phyloP scores from a whole-genome alignment of 2,888 invertebrate species.

The Noctua fimbriata region DNA sequence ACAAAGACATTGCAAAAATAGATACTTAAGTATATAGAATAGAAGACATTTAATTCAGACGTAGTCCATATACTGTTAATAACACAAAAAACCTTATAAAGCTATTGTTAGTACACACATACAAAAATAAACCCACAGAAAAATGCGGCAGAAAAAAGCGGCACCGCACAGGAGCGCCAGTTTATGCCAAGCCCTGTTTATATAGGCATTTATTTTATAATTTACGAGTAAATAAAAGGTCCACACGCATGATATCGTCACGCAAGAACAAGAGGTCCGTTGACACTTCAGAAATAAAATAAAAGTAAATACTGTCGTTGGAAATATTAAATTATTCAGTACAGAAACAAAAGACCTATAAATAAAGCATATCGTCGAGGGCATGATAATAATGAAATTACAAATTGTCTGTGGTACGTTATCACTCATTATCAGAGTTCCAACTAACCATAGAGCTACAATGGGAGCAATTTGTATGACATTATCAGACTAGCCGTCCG shows the following conservation, averaged over 20 bases:
- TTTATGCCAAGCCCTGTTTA: too few relatives aligned
- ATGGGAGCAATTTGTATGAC: slow-evolving; percentile 57
- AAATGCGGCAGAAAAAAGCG: too few relatives aligned
- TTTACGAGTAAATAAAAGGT: not conserved
- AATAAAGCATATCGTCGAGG: slow-evolving; percentile 51
- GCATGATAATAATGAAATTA: slow-evolving; percentile 62
- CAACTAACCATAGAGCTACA: slow-evolving; percentile 67
- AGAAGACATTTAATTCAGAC: too few relatives aligned
- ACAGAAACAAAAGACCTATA: slow-evolving; percentile 38
- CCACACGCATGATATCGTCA: not conserved
- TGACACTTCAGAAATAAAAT: not conserved
- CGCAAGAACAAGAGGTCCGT: not conserved
- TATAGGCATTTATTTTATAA: not conserved
- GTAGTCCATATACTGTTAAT: too few relatives aligned
- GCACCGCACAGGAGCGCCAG: too few relatives aligned
- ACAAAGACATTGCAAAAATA: not conserved
- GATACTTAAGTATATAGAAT: not conserved
- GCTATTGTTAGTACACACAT: too few relatives aligned
- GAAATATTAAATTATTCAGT: slow-evolving; percentile 20
- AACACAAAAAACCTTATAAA: too few relatives aligned
- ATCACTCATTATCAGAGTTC: slow-evolving; percentile 77
- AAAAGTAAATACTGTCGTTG: not conserved
- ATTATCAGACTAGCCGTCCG: slow-evolving; percentile 40
- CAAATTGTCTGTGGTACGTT: slow-evolving; percentile 72
- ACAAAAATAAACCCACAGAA: too few relatives aligned